phyloP scores from a whole-genome alignment of 2,113 vertebrate genomes.

The Carassius carassius region DNA sequence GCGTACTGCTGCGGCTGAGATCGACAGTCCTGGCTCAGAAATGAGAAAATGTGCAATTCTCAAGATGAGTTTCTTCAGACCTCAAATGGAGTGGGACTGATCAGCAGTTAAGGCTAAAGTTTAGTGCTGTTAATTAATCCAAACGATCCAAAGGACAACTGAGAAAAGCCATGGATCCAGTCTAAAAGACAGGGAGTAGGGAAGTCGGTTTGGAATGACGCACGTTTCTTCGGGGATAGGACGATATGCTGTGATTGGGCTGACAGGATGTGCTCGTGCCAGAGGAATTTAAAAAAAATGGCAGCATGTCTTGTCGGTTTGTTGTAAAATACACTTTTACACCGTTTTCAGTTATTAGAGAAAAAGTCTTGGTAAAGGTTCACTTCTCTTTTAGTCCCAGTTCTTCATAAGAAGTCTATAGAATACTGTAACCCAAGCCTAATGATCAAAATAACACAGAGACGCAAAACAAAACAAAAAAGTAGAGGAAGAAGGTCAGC shows the following conservation, averaged over 20 bases:
- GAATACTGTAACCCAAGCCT: slow-evolving; percentile 69
- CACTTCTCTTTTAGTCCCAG: slow-evolving; percentile 54
- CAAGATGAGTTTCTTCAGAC: slow-evolving; percentile 69
- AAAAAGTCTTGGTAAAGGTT: slow-evolving; percentile 55
- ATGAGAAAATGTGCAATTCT: slow-evolving; percentile 76
- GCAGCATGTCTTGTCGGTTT: slow-evolving; percentile 71
- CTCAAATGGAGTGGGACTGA: slow-evolving; percentile 68
- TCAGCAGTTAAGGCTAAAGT: slow-evolving; percentile 78
- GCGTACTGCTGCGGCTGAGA: slow-evolving; percentile 56
- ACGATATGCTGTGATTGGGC: slow-evolving; percentile 39
- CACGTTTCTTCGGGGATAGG: slow-evolving; percentile 54
- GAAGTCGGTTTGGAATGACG: slow-evolving; percentile 74
- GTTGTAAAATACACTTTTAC: slow-evolving; percentile 67
- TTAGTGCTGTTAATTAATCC: slow-evolving; percentile 74
- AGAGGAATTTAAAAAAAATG: slow-evolving; percentile 67
- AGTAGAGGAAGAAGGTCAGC: slow-evolving; percentile 68
- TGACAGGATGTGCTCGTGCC: slow-evolving; percentile 70
- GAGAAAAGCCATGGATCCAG: slow-evolving; percentile 66
- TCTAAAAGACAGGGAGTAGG: slow-evolving; percentile 63
- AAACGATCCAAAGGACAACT: slow-evolving; percentile 60
- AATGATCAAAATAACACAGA: slow-evolving; percentile 58
- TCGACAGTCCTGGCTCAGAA: slow-evolving; percentile 78
- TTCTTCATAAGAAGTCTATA: slow-evolving; percentile 62
- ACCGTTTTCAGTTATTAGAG: slow-evolving; percentile 55
- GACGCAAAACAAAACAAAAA: slow-evolving; percentile 59